Conservation (phyloP, 1,140 invertebrate species). For the Lepidurus arcticus region DNA sequence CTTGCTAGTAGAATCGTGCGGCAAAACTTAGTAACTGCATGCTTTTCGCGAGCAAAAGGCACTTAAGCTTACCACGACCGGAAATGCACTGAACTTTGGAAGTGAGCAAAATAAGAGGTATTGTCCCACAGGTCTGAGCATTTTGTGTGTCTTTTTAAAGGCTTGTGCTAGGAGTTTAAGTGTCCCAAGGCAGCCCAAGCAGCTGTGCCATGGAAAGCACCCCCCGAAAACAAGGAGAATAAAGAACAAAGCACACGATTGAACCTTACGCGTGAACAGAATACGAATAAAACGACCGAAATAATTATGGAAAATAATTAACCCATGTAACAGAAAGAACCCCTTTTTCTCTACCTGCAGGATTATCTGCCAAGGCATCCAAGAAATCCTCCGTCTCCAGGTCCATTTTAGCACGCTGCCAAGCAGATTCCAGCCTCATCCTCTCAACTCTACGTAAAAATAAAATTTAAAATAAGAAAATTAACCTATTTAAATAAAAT, state of each 20-base stretch:
- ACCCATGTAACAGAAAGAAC: background rate
- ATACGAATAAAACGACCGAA: conserved; percentile 23
- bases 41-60: background rate
- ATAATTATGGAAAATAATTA: conserved; percentile 26
- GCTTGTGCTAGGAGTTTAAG: background rate
- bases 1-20: background rate
- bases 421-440: conserved; percentile 55
- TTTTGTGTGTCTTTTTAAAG: background rate
- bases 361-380: conserved; percentile 52
- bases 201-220: background rate
- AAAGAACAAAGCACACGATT: conserved; percentile 19
- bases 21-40: background rate
- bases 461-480: no score
- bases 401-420: conserved; percentile 56
- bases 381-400: conserved; percentile 58
- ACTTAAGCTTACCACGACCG: background rate
- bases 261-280: background rate
- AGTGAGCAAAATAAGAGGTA: conserved; percentile 13
- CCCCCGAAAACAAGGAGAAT: conserved; percentile 23
- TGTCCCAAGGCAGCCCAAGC: conserved; percentile 20
- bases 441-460: conserved; percentile 46
- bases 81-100: background rate
- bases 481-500: no score
- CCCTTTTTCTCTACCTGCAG: conserved; percentile 40
- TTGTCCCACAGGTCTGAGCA: background rate